phyloP scores from a whole-genome alignment of 2,797 vertebrate species.

The Sylvia borin region DNA sequence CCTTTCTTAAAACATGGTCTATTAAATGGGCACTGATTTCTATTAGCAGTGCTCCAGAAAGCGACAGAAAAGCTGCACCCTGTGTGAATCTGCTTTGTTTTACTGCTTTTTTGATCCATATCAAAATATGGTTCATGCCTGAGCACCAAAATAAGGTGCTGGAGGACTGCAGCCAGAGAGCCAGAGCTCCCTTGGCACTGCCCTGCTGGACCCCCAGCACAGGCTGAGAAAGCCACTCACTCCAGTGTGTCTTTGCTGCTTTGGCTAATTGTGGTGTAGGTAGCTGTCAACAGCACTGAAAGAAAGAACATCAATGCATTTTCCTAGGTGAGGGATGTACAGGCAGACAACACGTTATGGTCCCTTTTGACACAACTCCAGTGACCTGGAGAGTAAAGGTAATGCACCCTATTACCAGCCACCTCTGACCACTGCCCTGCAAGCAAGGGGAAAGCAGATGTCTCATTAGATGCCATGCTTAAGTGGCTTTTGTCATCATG shows the following conservation, averaged over 20 bases:
- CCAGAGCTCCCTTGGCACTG: not conserved
- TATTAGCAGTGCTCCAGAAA: not conserved
- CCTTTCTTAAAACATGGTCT: not conserved
- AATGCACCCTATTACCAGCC: not conserved
- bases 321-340: not conserved
- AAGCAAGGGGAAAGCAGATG: constrained; percentile 49
- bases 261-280: not conserved
- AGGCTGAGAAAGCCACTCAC: not conserved
- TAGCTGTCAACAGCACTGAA: not conserved
- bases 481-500: constrained; percentile 61
- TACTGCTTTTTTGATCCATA: not conserved
- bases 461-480: constrained; percentile 61
- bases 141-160: not conserved
- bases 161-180: not conserved
- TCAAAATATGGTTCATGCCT: not conserved
- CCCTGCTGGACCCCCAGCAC: not conserved
- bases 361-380: not conserved
- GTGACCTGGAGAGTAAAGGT: not conserved
- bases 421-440: not conserved
- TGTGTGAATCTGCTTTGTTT: not conserved
- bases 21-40: not conserved
- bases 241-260: not conserved
- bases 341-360: not conserved
- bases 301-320: not conserved
- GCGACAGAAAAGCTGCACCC: not conserved